These are phyloP conservation scores for Zygaena filipendulae DNA, from an alignment of 2,888 invertebrate genomes.

Conservation along the genomic window DNA sequence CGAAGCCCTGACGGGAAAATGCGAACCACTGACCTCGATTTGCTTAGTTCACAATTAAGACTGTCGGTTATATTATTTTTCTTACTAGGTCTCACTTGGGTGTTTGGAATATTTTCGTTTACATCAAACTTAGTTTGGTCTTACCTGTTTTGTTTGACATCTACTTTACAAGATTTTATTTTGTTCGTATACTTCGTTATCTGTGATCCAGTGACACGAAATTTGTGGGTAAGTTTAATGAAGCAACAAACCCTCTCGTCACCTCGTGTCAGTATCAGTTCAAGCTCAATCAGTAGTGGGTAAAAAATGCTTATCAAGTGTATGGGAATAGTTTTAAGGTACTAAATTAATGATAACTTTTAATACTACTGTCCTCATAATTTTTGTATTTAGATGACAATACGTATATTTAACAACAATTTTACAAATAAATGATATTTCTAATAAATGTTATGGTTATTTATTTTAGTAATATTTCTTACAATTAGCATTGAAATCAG, in stretches of 20 bases:
- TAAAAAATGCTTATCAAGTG: too few relatives aligned
- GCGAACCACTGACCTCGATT: conserved; percentile 41
- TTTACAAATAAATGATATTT: too few relatives aligned
- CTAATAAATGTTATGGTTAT: too few relatives aligned
- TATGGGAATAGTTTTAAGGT: too few relatives aligned
- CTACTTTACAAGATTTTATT: conserved; percentile 71
- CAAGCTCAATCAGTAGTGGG: conserved; percentile 31
- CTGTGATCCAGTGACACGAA: conserved; percentile 63
- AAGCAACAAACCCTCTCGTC: conserved; percentile 35
- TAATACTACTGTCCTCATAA: too few relatives aligned
- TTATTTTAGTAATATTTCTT: too few relatives aligned
- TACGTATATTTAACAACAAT: too few relatives aligned
- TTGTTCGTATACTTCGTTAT: conserved; percentile 71
- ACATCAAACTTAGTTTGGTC: conserved; percentile 62
- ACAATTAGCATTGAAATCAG: too few relatives aligned
- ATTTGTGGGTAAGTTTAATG: conserved; percentile 57
- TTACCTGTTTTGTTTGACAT: conserved; percentile 72
- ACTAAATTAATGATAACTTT: too few relatives aligned
- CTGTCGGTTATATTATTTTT: conserved; percentile 70
- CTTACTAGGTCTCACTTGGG: conserved; percentile 70
- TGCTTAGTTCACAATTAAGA: conserved; percentile 60
- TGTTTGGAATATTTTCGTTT: conserved; percentile 69
- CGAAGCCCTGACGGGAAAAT: conserved; percentile 60
- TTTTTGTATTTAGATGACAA: too few relatives aligned
- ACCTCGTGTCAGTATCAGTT: conserved; percentile 42